These are phyloP conservation scores for Cyclopterus lumpus DNA, from an alignment of 2,797 vertebrate species.

Conservation along the genomic window DNA sequence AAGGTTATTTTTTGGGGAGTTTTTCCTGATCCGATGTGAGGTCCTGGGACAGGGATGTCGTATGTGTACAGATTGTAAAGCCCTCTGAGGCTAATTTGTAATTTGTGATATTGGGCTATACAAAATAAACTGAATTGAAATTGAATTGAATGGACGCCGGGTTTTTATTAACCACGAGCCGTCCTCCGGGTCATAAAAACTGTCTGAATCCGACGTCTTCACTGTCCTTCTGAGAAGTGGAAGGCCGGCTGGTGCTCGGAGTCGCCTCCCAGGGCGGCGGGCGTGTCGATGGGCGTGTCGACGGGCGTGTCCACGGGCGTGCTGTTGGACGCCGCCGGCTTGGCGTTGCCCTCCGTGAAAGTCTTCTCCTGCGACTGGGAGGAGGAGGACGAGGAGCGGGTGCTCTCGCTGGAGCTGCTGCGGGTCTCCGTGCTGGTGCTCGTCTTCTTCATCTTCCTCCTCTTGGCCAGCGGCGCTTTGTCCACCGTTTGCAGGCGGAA, in stretches of 20 bases:
- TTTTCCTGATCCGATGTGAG: no score
- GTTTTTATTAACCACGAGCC: no score
- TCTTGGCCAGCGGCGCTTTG: constrained; percentile 97
- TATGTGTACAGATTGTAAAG: no score
- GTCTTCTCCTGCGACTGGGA: constrained; percentile 92
- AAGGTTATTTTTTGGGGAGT: no score
- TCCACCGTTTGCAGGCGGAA: constrained; percentile 99
- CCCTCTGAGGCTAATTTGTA: no score
- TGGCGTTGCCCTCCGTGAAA: constrained; percentile 78
- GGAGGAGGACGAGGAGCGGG: constrained; percentile 94
- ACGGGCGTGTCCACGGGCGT: constrained; percentile 56
- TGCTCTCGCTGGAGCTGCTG: constrained; percentile 98
- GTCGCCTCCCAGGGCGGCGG: constrained; percentile 63
- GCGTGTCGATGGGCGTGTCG: constrained; percentile 61
- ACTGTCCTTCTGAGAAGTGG: constrained; percentile 87
- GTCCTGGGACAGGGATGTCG: no score
- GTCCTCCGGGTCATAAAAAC: constrained; percentile 12
- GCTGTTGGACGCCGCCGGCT: constrained; percentile 78
- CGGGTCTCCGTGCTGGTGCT: constrained; percentile 98
- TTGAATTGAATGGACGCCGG: no score
- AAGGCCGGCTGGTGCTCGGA: constrained; percentile 82
- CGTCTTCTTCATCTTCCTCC: constrained; percentile 99
- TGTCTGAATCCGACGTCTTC: constrained; percentile 48
- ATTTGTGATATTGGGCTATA: no score
- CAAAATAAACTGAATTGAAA: no score